Conservation (phyloP, 2,888 invertebrate genomes). For the Onthophagus sagittarius region DNA sequence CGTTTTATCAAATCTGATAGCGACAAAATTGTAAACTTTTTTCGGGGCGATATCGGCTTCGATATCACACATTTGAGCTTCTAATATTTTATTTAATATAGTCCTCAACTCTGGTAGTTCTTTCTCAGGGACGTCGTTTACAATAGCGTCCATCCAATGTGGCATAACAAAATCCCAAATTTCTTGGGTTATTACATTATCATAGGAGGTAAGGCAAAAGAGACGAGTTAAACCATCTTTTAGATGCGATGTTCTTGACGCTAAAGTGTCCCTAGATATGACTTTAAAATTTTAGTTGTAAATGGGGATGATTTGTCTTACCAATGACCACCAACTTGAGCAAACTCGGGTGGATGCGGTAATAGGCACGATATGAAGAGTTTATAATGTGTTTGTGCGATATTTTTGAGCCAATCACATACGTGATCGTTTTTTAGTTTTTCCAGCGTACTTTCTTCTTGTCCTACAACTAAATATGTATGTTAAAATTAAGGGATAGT, state of each 20-base stretch:
- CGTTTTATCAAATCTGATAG: slow-evolving; percentile 75
- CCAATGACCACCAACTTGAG: slow-evolving; percentile 95
- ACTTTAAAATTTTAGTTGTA: slow-evolving; percentile 15
- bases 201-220: slow-evolving; percentile 95
- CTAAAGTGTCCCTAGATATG: slow-evolving; percentile 69
- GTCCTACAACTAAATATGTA: slow-evolving; percentile 48
- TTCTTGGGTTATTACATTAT: slow-evolving; percentile 84
- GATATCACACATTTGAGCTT: slow-evolving; percentile 91
- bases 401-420: slow-evolving; percentile 84
- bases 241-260: slow-evolving; percentile 83
- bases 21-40: slow-evolving; percentile 92
- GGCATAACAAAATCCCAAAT: slow-evolving; percentile 99
- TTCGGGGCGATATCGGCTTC: slow-evolving; percentile 79
- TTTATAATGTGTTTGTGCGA: slow-evolving; percentile 79
- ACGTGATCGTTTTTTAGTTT: slow-evolving; percentile 90
- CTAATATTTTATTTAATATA: slow-evolving; percentile 87
- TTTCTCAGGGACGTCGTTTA: slow-evolving; percentile 85
- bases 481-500: background rate
- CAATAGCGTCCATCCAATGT: slow-evolving; percentile 97
- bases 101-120: slow-evolving; percentile 81
- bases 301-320: slow-evolving; percentile 37
- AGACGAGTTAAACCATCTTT: slow-evolving; percentile 92
- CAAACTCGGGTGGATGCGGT: slow-evolving; percentile 95
- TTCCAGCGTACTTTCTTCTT: slow-evolving; percentile 83
- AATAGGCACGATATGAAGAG: slow-evolving; percentile 90